phyloP scores from a whole-genome alignment of 2,888 invertebrate species.

The Tinea trinotella region DNA sequence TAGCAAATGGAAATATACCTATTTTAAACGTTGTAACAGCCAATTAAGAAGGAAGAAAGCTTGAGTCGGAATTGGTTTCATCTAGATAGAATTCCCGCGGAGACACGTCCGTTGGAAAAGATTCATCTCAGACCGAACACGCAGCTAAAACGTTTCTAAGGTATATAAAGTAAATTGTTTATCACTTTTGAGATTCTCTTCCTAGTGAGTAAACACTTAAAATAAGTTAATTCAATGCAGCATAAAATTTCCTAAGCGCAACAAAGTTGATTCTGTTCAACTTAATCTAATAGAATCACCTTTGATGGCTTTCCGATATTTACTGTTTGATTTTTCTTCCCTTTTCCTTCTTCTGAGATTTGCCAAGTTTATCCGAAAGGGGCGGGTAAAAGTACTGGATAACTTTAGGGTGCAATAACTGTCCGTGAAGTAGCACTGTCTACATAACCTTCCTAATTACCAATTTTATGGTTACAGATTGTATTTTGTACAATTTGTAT shows the following conservation, averaged over 20 bases:
- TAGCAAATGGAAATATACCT: neutral
- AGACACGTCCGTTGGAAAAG: conserved; percentile 22
- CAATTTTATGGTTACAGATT: conserved; percentile 22
- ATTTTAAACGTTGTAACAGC: conserved; percentile 29
- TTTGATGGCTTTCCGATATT: conserved; percentile 68
- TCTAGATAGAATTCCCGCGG: conserved; percentile 43
- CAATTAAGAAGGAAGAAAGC: conserved; percentile 46
- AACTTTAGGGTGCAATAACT: conserved; percentile 31
- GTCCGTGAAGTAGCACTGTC: conserved; percentile 41
- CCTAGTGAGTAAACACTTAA: conserved; percentile 25
- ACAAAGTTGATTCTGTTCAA: conserved; percentile 36
- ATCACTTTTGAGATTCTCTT: neutral
- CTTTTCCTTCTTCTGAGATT: conserved; percentile 57
- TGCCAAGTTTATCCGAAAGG: conserved; percentile 56
- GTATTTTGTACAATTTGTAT: neutral
- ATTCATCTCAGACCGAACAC: conserved; percentile 50
- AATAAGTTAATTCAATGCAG: conserved; percentile 13
- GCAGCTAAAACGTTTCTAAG: conserved; percentile 24
- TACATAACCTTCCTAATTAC: conserved; percentile 64
- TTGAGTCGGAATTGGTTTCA: conserved; percentile 39
- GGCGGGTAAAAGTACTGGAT: conserved; percentile 48
- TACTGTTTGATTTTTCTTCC: conserved; percentile 56
- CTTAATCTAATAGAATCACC: conserved; percentile 68
- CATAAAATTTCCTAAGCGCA: conserved; percentile 30
- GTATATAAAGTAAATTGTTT: neutral